These are phyloP conservation scores for Aleiodes leptofemur DNA, from an alignment of 2,888 invertebrate genomes.

Conservation along the genomic window DNA sequence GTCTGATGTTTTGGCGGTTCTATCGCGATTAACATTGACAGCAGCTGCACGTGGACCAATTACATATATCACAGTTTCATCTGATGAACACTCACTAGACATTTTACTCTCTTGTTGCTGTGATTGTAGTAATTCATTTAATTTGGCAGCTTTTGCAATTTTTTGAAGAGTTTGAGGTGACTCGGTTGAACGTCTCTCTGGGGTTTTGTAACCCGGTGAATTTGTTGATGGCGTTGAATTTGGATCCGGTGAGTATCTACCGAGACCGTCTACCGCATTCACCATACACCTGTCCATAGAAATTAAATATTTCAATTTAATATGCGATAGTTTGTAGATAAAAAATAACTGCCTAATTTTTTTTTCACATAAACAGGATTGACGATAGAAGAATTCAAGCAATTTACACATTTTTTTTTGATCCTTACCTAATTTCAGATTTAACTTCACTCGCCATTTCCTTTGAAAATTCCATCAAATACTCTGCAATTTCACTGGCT, in stretches of 20 bases:
- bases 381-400: background rate
- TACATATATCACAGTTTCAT: slow-evolving; percentile 75
- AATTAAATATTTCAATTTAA: slow-evolving; percentile 38
- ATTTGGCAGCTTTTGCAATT: slow-evolving; percentile 58
- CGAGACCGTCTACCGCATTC: slow-evolving; percentile 82
- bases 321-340: background rate
- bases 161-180: slow-evolving; percentile 52
- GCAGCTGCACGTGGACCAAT: slow-evolving; percentile 63
- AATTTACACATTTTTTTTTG: slow-evolving; percentile 7
- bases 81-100: slow-evolving; percentile 75
- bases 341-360: no score
- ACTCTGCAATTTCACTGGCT: slow-evolving; percentile 86
- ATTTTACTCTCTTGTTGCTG: slow-evolving; percentile 72
- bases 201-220: slow-evolving; percentile 66
- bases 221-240: slow-evolving; percentile 35
- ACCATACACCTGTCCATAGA: slow-evolving; percentile 69
- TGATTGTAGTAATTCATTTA: slow-evolving; percentile 67
- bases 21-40: slow-evolving; percentile 42
- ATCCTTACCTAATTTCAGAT: slow-evolving; percentile 82
- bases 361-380: no score
- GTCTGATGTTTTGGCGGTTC: slow-evolving; percentile 52
- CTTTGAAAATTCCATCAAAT: slow-evolving; percentile 85
- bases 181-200: slow-evolving; percentile 62
- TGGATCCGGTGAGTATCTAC: slow-evolving; percentile 57
- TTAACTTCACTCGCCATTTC: slow-evolving; percentile 89